These are phyloP conservation scores for Aphis craccivora DNA, from an alignment of 1,140 invertebrate genomes.

Conservation along the genomic window DNA sequence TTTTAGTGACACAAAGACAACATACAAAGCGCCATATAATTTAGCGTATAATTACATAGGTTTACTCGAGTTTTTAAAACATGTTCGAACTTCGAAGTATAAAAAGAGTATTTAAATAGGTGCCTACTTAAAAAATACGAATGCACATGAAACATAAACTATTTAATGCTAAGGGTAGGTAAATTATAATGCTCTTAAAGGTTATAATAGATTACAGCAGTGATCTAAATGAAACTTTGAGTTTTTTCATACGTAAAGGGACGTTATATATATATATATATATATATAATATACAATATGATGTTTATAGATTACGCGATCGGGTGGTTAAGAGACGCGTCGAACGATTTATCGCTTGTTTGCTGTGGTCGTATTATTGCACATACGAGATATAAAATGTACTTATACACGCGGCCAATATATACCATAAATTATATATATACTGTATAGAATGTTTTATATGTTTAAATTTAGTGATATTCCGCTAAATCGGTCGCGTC, in stretches of 20 bases:
- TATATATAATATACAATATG: not conserved
- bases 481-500: not conserved
- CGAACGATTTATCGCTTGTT: not conserved
- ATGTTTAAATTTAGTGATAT: not conserved
- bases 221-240: not conserved
- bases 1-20: too few relatives aligned
- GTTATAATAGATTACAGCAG: not conserved
- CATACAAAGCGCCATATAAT: not conserved
- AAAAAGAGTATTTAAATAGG: not conserved
- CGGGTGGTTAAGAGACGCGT: not conserved
- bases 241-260: not conserved
- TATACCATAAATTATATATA: too few relatives aligned
- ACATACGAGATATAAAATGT: not conserved
- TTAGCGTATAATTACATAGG: not conserved
- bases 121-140: not conserved
- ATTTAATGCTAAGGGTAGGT: not conserved
- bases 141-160: not conserved
- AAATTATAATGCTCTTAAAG: not conserved
- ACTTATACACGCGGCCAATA: not conserved
- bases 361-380: not conserved
- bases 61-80: not conserved
- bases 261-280: not conserved
- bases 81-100: too few relatives aligned
- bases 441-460: not conserved
- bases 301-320: not conserved